Conservation (phyloP, 1,140 invertebrate genomes). For the Nylanderia fulva region DNA sequence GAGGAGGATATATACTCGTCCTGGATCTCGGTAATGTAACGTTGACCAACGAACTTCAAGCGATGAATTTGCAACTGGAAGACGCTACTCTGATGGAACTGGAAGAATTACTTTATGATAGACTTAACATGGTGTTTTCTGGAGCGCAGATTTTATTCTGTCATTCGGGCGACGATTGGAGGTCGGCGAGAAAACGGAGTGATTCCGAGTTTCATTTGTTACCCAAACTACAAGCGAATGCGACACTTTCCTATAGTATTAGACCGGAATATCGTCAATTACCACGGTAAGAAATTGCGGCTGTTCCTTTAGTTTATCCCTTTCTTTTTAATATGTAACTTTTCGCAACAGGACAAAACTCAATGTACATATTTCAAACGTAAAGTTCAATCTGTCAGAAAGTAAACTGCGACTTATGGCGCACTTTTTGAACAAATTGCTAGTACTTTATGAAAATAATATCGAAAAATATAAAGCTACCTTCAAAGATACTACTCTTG, state of each 20-base stretch:
- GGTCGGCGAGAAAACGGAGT: slow-evolving; percentile 89
- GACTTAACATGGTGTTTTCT: slow-evolving; percentile 90
- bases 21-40: slow-evolving; percentile 91
- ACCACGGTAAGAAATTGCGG: slow-evolving; percentile 87
- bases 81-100: slow-evolving; percentile 94
- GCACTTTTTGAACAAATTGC: slow-evolving; percentile 90
- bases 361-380: slow-evolving; percentile 89
- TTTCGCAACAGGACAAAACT: slow-evolving; percentile 91
- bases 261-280: slow-evolving; percentile 91
- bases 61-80: slow-evolving; percentile 89
- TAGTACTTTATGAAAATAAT: slow-evolving; percentile 74
- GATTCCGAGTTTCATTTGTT: slow-evolving; percentile 93
- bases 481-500: not conserved
- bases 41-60: slow-evolving; percentile 92
- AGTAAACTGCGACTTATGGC: slow-evolving; percentile 89
- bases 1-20: slow-evolving; percentile 90
- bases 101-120: slow-evolving; percentile 93
- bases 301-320: not conserved
- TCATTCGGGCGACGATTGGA: slow-evolving; percentile 90
- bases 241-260: slow-evolving; percentile 92
- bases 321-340: slow-evolving; percentile 13
- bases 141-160: slow-evolving; percentile 88
- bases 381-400: slow-evolving; percentile 93
- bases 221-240: slow-evolving; percentile 89
- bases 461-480: slow-evolving; percentile 45